Evolutionary conservation across 2,888 invertebrate genomes (phyloP), one percentile per base, ranked within the genome.

Genomic region (Drosophila paranaensis): DNA sequence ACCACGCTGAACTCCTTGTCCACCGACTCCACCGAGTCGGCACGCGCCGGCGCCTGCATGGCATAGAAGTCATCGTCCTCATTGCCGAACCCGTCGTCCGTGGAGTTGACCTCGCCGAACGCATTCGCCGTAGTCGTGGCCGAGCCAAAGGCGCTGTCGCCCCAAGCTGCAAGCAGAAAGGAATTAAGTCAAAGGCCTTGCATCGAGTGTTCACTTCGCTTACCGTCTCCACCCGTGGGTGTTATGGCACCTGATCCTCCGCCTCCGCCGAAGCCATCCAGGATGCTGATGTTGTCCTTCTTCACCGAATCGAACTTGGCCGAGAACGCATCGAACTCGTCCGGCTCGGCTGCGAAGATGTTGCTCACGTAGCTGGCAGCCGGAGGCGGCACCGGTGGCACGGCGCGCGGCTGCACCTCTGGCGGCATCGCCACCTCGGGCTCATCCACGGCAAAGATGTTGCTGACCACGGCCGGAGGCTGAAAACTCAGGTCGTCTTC

Each of bases 251-350:
- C 92, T 2, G 92, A 92, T 10, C 90, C 91, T 6, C 90, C 89
- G 3, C 91, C 91, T 56, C 90, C 89, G 3, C 91, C 91, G 58
- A 92, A 92, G 0, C 92, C 92, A 40, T 92, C 93, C n/a, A 92
- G 71, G 35, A 92, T 83, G 65, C 91, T 91, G 6, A 91, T 83
- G 53, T 92, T 92, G 40, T 93, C 93, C 77, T 93, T 94, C 43
- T 93, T 93, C 60, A 93, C 94, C 0, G 92, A 93, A 30, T 97
- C 97, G 88, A 98, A 98, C 91, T 97, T 97, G 2, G 97, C 96
- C 4, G 97, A 95, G 86, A 98, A 98, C 0, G 97, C 97, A 91
- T 98, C 98, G 81, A 98, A 98, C 33, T 95, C 95, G 79, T 96
- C 95, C 0, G 94, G 94, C 45, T 94, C 90, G 0, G 74, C 78